Evolutionary conservation across 23 tunicate species (phyloP), one percentile per base, ranked within the genome.

Genomic region (Trididemnum miniatum): DNA sequence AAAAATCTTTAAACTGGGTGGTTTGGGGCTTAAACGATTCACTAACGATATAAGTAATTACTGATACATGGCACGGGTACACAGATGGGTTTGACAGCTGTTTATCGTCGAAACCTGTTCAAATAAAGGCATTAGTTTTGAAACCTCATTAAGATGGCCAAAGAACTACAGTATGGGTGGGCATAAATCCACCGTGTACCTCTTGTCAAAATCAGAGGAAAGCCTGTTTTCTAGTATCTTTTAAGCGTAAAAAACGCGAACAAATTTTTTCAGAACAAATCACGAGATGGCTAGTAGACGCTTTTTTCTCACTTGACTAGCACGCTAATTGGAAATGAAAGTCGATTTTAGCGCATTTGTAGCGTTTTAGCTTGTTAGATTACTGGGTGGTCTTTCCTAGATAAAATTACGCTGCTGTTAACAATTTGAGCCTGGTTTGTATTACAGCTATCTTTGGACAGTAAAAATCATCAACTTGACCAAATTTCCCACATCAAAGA

Each of bases 51-150:
- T 44, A 15, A 44, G 9, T 44, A 15, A 15, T 44, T 15, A 44
- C 9, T 44, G 54, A 44, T 44, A 44, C 15, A 44, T 44, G 54
- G 54, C 15, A 44, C 54, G 54, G 54, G 54, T 9, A 9, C 12
- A 44, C 9, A 44, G 15, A 12, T 4, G 67, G 29, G 67, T 33
- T 22, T 67, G 75, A 33, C 75, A 67, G 75, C 75, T 33, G 38
- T 5, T 67, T 67, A 67, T 31, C 37, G 38, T 67, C n/a, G 20
- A 31, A 67, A 67, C 75, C 75, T 67, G 75, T 67, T 67, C 75
- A 67, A 67, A 67, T 38, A 67, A 32, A 38, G 20, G 12, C 54
- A 44, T 44, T 44, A 67, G 38, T 25, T 15, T 62, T 4, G 15
- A 20, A 62, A 25, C 5, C 20, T 12, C 27, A 62, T 12, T 20